phyloP scores from a whole-genome alignment of 2,888 invertebrate species.

The Melanotus villosus region DNA sequence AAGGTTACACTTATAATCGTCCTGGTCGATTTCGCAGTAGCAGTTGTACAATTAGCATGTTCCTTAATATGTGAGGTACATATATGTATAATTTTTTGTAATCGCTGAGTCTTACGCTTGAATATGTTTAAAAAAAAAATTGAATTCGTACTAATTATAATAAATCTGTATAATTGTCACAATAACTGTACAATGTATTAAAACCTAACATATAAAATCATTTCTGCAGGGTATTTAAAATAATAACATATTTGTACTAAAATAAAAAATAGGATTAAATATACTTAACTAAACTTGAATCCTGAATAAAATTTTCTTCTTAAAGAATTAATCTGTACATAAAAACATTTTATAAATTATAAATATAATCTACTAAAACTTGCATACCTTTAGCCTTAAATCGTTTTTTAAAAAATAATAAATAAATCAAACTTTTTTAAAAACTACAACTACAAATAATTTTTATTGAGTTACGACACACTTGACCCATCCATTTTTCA shows the following conservation, averaged over 20 bases:
- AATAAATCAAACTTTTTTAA: neutral
- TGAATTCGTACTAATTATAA: slow-evolving; percentile 22
- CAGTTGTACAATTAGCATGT: slow-evolving; percentile 3
- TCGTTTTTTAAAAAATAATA: neutral
- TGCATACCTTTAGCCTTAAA: slow-evolving; percentile 20
- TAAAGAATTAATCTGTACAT: slow-evolving; percentile 28
- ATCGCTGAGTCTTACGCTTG: neutral
- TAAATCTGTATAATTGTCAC: no score
- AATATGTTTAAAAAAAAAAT: slow-evolving; percentile 5
- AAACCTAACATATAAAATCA: slow-evolving; percentile 39
- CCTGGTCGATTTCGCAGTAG: no score
- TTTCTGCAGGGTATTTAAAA: slow-evolving; percentile 26
- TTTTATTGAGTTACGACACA: neutral
- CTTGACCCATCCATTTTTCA: neutral
- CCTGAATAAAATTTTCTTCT: slow-evolving; percentile 25
- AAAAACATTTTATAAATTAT: slow-evolving; percentile 30
- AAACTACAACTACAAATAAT: neutral
- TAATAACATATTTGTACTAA: slow-evolving; percentile 45
- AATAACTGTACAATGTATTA: slow-evolving; percentile 39
- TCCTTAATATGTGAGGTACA: slow-evolving; percentile 12
- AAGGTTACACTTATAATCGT: no score
- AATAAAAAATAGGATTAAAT: slow-evolving; percentile 38
- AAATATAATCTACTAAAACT: slow-evolving; percentile 19
- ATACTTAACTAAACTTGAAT: slow-evolving; percentile 37
- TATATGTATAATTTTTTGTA: neutral